Evolutionary conservation across 2,113 vertebrate species (phyloP), one percentile per base, ranked within the genome.

Genomic region (Dipodomys stephensi): DNA sequence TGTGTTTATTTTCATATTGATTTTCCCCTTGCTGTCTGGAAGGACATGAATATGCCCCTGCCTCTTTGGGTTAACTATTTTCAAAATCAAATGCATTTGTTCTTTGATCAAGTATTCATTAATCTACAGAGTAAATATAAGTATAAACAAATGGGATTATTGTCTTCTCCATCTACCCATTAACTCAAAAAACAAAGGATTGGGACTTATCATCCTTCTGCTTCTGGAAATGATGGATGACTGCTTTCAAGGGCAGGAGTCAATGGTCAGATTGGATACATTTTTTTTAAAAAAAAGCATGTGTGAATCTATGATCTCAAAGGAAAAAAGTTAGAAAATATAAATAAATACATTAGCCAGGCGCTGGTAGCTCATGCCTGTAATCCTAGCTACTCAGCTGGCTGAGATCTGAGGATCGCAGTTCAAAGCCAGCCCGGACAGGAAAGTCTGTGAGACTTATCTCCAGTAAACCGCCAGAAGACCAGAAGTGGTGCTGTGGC

Each of bases 121-220:
- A 83, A 92, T 79, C 60, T 73, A 79, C 18, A 16, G 32, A 79
- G 90, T 32, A 32, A 94, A 91, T 22, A 87, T 60, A 93, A 39
- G 84, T 87, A 78, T 35, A 11, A 67, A 49, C 32, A 49, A 49
- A 78, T 28, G 28, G 30, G n/a, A 86, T 94, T 35, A 79, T 76
- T 77, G 81, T 91, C 46, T 19, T 92, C 28, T 80, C 65, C 44
- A 77, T 91, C 49, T 72, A 74, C 23, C 27, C 13, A 81, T 83
- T 87, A 87, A 27, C 72, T 79, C 46, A 91, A 57, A 90, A 94
- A 95, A 86, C 32, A 60, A 87, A 93, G 32, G 53, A 88, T 49
- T 90, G 74, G 20, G 44, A 74, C 20, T 32, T 35, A 49, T 39
- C 69, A 83, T 57, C 72, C 80, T 83, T 92, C 74, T 78, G 28